phyloP scores from a whole-genome alignment of 2,797 vertebrate genomes.

The Pseudochirops corinnae region DNA sequence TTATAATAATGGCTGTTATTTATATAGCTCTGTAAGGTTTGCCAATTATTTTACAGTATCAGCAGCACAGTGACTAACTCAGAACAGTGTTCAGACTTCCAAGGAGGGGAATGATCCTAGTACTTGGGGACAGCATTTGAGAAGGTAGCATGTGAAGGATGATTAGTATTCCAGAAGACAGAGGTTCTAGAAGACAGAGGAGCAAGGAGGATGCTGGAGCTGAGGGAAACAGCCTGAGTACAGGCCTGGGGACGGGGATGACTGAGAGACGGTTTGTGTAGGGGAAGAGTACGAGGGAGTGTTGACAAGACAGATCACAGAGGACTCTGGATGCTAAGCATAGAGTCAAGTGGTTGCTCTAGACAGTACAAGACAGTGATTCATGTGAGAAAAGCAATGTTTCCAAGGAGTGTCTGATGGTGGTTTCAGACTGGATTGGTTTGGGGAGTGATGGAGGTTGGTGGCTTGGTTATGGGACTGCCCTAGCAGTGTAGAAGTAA shows the following conservation, averaged over 20 bases:
- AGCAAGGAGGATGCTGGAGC: background rate
- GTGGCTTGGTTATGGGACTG: background rate
- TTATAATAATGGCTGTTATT: background rate
- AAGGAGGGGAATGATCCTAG: background rate
- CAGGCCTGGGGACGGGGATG: background rate
- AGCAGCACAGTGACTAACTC: background rate
- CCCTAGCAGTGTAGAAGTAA: background rate
- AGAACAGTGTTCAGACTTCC: background rate
- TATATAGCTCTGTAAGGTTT: background rate
- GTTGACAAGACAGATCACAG: background rate
- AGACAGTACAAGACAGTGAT: background rate
- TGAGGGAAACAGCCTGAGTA: constrained; percentile 10
- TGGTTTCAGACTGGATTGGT: background rate
- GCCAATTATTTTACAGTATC: background rate
- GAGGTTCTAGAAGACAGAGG: background rate
- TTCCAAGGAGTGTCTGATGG: background rate
- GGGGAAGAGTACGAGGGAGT: background rate
- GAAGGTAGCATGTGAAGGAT: background rate
- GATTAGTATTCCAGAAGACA: background rate
- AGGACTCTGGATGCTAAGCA: no score
- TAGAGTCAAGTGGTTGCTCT: background rate
- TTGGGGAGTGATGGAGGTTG: background rate
- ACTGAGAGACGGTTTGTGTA: background rate
- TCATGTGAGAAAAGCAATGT: background rate
- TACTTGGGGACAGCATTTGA: background rate